Conservation (phyloP, 1,140 invertebrate species). For the Dinoponera quadriceps region DNA sequence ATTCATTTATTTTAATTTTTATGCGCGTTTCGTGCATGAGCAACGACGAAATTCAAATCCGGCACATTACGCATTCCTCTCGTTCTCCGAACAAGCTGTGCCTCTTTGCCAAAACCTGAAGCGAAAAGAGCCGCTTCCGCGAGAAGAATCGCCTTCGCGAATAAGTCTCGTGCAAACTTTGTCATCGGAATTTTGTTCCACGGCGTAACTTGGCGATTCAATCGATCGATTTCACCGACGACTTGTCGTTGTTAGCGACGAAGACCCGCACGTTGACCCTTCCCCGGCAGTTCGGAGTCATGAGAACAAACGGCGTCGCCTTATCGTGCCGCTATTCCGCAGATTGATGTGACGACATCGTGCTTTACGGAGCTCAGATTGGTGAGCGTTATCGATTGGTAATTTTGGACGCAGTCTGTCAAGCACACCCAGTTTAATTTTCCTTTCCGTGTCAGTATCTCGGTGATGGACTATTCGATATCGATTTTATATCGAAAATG, state of each 20-base stretch:
- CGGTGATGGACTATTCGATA: background rate
- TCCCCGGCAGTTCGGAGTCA: constrained; percentile 24
- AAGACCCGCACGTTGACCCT: constrained; percentile 33
- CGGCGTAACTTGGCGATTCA: constrained; percentile 14
- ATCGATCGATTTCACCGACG: constrained; percentile 19
- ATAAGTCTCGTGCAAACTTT: constrained; percentile 8
- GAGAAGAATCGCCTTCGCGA: background rate
- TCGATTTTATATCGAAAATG: background rate
- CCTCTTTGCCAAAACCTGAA: background rate
- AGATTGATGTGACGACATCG: constrained; percentile 45
- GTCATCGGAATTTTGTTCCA: constrained; percentile 13
- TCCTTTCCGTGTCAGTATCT: background rate
- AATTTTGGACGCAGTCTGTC: constrained; percentile 21
- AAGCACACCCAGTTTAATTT: constrained; percentile 15
- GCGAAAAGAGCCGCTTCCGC: background rate
- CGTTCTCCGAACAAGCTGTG: background rate
- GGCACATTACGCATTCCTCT: background rate
- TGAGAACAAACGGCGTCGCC: constrained; percentile 25
- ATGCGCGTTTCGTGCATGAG: background rate
- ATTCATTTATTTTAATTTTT: too few species aligned
- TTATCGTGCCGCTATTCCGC: constrained; percentile 25
- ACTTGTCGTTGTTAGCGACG: constrained; percentile 22
- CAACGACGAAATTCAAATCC: background rate
- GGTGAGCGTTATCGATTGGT: constrained; percentile 38
- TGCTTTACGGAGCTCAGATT: constrained; percentile 28